phyloP scores from a whole-genome alignment of 2,113 vertebrate genomes.

The Cololabis saira region DNA sequence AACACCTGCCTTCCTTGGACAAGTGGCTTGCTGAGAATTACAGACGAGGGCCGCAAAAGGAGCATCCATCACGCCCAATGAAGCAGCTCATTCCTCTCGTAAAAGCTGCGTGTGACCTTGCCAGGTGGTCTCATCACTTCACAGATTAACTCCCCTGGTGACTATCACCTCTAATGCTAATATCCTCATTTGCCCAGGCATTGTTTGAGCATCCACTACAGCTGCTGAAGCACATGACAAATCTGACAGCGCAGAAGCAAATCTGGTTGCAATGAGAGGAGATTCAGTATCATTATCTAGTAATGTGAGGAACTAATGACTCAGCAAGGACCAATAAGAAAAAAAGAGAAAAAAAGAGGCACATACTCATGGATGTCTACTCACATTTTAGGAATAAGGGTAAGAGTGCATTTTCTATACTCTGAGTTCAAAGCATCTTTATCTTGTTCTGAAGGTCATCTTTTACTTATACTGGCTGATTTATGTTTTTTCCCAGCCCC shows the following conservation, averaged over 20 bases:
- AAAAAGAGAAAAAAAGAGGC: conserved; percentile 7
- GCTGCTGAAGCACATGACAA: conserved; percentile 4
- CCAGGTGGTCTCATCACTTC: conserved; percentile 60
- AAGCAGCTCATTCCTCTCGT: conserved; percentile 31
- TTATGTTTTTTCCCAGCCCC: conserved; percentile 66
- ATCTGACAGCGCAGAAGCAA: conserved; percentile 10
- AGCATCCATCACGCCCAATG: conserved; percentile 39
- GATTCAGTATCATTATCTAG: conserved; percentile 50
- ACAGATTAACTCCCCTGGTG: conserved; percentile 65
- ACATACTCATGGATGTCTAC: conserved; percentile 33
- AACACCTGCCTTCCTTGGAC: background rate
- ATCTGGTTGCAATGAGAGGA: conserved; percentile 46
- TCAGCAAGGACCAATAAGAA: conserved; percentile 33
- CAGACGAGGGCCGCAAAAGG: background rate
- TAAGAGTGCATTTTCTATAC: conserved; percentile 66
- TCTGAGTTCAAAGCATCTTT: conserved; percentile 57
- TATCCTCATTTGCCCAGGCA: conserved; percentile 21
- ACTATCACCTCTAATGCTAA: conserved; percentile 52
- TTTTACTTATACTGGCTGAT: conserved; percentile 46
- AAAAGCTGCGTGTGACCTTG: conserved; percentile 59
- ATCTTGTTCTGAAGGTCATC: conserved; percentile 75
- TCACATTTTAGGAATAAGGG: conserved; percentile 41
- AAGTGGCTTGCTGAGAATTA: conserved; percentile 4
- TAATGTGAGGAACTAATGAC: conserved; percentile 37
- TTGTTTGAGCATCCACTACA: conserved; percentile 22